phyloP scores from a whole-genome alignment of 2,113 vertebrate species.

The Myotis davidii region DNA sequence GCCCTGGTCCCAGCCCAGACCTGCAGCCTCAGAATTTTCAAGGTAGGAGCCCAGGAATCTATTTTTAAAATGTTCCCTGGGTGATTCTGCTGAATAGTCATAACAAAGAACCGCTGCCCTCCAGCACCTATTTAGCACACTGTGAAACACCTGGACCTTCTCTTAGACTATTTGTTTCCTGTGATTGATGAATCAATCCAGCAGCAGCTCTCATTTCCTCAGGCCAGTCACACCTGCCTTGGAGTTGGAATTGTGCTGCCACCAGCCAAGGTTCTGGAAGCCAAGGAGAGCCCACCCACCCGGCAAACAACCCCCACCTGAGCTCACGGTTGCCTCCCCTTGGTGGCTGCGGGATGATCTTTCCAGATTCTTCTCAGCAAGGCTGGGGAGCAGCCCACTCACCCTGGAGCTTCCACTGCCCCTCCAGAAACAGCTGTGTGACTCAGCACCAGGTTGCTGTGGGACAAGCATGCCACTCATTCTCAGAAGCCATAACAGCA shows the following conservation, averaged over 20 bases:
- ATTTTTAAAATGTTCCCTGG: background rate
- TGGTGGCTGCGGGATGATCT: rapidly evolving
- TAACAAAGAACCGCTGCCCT: background rate
- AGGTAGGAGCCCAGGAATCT: background rate
- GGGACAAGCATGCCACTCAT: background rate
- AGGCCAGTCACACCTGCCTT: constrained; percentile 58
- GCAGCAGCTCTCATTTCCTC: background rate
- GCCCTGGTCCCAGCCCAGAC: background rate
- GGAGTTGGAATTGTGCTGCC: background rate
- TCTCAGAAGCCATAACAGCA: constrained; percentile 38
- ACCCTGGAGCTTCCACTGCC: background rate
- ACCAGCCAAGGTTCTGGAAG: background rate
- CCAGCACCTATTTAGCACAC: constrained; percentile 24
- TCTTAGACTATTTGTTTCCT: constrained; percentile 55
- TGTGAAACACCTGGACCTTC: constrained; percentile 39
- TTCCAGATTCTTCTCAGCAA: background rate
- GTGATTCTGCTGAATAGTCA: background rate
- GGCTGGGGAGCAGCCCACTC: background rate
- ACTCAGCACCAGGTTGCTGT: constrained; percentile 12
- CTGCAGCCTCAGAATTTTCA: background rate
- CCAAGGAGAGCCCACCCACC: background rate
- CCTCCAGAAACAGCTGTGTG: background rate
- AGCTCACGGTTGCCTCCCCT: background rate
- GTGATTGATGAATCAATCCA: constrained; percentile 62
- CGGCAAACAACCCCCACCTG: rapidly evolving